These are phyloP conservation scores for Hemitrygon akajei DNA, from an alignment of 2,797 vertebrate genomes.

Conservation along the genomic window DNA sequence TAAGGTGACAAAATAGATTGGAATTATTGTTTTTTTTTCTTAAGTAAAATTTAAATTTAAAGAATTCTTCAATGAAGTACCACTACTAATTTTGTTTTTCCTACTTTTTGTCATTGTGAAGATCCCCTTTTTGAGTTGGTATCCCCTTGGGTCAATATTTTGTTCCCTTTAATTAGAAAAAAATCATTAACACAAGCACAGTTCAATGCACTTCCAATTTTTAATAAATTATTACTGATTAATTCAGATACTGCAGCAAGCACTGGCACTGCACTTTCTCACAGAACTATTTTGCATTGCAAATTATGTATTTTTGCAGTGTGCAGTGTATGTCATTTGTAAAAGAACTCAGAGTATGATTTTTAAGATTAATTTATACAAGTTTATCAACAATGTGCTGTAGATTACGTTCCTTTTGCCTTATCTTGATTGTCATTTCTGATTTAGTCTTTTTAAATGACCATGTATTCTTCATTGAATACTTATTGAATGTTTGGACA, in stretches of 20 bases:
- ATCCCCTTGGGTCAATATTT: neutral
- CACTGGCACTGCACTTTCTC: neutral
- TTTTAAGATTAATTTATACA: neutral
- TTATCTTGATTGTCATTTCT: no score
- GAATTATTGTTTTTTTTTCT: neutral
- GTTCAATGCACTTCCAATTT: neutral
- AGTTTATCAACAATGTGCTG: neutral
- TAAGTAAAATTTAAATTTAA: neutral
- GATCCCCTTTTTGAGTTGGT: neutral
- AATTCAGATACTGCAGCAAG: neutral
- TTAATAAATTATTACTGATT: neutral
- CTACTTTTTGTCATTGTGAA: neutral
- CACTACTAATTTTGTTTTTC: neutral
- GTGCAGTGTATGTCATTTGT: neutral
- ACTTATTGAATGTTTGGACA: neutral
- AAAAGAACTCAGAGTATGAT: neutral
- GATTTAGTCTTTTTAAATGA: neutral
- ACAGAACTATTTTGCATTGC: no score
- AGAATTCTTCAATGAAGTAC: neutral
- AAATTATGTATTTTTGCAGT: neutral
- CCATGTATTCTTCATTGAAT: neutral
- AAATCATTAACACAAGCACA: neutral
- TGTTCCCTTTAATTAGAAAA: neutral
- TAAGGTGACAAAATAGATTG: neutral
- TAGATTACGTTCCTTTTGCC: neutral